Conservation (phyloP, 2,113 vertebrate genomes). For the Malurus cyaneus region DNA sequence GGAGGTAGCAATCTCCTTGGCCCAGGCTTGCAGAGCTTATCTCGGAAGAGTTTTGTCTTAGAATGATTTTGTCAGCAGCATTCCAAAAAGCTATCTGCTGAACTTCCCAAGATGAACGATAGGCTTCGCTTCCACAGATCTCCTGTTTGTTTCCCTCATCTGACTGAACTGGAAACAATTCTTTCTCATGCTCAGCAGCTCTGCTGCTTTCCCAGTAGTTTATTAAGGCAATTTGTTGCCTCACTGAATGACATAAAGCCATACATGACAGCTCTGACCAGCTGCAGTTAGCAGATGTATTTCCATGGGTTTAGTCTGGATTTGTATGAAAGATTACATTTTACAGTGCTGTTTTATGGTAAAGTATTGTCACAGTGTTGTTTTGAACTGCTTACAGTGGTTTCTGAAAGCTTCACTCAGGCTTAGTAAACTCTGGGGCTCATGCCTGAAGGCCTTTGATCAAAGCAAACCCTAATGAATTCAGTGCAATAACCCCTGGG, state of each 20-base stretch:
- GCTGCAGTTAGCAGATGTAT: not conserved
- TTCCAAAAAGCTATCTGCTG: not conserved
- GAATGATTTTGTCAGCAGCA: not conserved
- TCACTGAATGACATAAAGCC: not conserved
- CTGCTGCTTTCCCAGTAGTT: not conserved
- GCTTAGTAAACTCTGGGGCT: not conserved
- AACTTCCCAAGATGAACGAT: not conserved
- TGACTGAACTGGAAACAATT: not conserved
- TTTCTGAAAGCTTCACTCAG: not conserved
- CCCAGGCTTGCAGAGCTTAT: not conserved
- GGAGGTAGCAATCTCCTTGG: not conserved
- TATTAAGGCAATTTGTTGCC: not conserved
- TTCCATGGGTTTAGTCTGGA: not conserved
- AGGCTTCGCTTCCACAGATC: not conserved
- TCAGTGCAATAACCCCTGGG: not conserved
- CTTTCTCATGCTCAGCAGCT: not conserved
- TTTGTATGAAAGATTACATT: not conserved
- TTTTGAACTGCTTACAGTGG: not conserved
- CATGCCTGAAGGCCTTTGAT: not conserved
- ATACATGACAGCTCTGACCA: not conserved
- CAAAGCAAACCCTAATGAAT: not conserved
- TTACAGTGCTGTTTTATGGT: not conserved
- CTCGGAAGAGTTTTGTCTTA: not conserved
- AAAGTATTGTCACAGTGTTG: rapidly evolving
- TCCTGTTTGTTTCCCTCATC: not conserved